Evolutionary conservation across 2,797 vertebrate genomes (phyloP), one percentile per base, ranked within the genome.

Genomic region (Hippopotamyrus pictus): DNA sequence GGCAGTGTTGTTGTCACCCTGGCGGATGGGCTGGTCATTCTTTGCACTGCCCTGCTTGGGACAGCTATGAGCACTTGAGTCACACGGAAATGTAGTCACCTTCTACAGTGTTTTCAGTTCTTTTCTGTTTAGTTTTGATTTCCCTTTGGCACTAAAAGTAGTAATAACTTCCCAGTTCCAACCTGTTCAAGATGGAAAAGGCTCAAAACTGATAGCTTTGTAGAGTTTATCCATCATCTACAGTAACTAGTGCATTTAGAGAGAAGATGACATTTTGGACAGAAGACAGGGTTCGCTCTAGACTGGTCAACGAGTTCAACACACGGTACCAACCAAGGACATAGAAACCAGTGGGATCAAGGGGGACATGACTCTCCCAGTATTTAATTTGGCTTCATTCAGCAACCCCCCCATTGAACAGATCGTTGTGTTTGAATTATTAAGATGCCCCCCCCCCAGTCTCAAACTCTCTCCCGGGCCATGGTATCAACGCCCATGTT

Each of bases 111-210:
- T 54, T 57, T 91, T 62, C n/a, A 9, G 51, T 90, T 90, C 73
- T 37, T 82, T 83, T 53, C 22, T 48, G 44, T 85, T 79, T 51
- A 65, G 79, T 6, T 76, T 5, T 51, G 86, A 65, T 90, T 93
- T 93, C 91, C 92, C 94, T 90, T 93, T 93, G 89, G 90, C 90
- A 88, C 91, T 92, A 92, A 25, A 91, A 90, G 90, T 69, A 90
- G 46, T 48, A 91, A 92, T 89, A 73, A 89, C 50, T 91, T 84
- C 89, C 88, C 76, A 76, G 86, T 90, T 65, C 90, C 69, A 87
- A 53, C 57, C 54, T 93, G 93, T 93, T 94, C 93, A 90, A 86
- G 59, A 90, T 93, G 90, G 90, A 93, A 92, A 48, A 85, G 51
- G 17, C 48, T 87, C 82, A 19, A 83, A 76, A 83, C 54, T 48